These are phyloP conservation scores for Sarcophaga rosellei DNA, from an alignment of 2,888 invertebrate genomes.

Conservation along the genomic window DNA sequence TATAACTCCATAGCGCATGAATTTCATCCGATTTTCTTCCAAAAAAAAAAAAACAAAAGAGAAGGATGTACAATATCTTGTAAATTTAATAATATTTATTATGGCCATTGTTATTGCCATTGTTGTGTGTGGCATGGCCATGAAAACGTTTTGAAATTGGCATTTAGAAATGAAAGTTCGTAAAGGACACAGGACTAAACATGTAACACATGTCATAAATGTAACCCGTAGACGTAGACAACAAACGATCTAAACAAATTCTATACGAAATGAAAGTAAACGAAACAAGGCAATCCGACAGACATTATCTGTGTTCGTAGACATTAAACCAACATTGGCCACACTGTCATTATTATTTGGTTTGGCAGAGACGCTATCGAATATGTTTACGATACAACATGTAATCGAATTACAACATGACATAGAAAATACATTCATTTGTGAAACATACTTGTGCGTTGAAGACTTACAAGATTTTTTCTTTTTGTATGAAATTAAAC, in stretches of 20 bases:
- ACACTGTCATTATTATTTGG: not conserved
- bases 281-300: conserved; percentile 23
- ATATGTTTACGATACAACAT: conserved; percentile 4
- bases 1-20: no score
- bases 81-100: conserved; percentile 34
- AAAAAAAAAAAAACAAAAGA: no score
- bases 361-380: not conserved
- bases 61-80: conserved; percentile 37
- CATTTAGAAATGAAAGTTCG: conserved; percentile 41
- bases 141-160: conserved; percentile 64
- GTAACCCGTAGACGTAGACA: conserved; percentile 20
- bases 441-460: conserved; percentile 23
- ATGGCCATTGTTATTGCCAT: conserved; percentile 33
- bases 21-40: no score
- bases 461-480: not conserved
- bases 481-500: conserved; percentile 30
- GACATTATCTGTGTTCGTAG: not conserved
- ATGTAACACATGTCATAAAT: conserved; percentile 67
- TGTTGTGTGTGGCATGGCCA: conserved; percentile 53
- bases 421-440: not conserved
- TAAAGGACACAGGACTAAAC: not conserved
- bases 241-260: not conserved
- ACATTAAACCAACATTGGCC: not conserved
- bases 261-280: not conserved
- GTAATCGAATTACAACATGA: conserved; percentile 44